Conservation (phyloP, 2,113 vertebrate genomes). For the Erythrocercus mccallii region DNA sequence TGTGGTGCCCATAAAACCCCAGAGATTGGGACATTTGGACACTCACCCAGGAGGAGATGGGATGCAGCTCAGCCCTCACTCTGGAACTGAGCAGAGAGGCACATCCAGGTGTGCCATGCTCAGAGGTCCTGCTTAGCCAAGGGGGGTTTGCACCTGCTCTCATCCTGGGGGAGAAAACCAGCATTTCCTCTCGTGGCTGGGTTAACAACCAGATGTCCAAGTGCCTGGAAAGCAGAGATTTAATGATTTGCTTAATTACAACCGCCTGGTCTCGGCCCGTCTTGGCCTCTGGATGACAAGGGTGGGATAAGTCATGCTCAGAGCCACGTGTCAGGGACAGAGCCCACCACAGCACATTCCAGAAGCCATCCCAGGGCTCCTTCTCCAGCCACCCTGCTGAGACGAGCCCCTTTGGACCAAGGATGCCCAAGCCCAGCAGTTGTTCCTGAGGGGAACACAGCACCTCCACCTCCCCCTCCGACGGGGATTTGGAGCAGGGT, state of each 20-base stretch:
- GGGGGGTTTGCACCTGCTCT: background rate
- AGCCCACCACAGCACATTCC: background rate
- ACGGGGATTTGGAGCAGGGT: accelerated
- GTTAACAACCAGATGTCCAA: background rate
- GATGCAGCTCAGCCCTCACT: background rate
- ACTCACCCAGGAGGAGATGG: background rate
- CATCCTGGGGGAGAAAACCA: background rate
- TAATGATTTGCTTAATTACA: background rate
- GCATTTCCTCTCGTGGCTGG: background rate
- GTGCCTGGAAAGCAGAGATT: background rate
- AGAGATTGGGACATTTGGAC: accelerated
- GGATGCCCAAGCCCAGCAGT: accelerated
- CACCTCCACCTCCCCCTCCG: background rate
- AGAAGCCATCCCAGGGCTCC: background rate
- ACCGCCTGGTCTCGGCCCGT: background rate
- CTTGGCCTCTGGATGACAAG: background rate
- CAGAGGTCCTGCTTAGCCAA: background rate
- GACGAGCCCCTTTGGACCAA: background rate
- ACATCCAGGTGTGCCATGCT: background rate
- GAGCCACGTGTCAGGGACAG: background rate
- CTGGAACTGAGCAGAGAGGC: background rate
- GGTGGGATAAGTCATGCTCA: background rate
- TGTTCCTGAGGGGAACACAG: background rate
- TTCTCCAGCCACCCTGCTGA: background rate
- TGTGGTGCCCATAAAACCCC: accelerated